Evolutionary conservation across 2,113 vertebrate genomes (phyloP), one percentile per base, ranked within the genome.

Genomic region (Nerophis ophidion): DNA sequence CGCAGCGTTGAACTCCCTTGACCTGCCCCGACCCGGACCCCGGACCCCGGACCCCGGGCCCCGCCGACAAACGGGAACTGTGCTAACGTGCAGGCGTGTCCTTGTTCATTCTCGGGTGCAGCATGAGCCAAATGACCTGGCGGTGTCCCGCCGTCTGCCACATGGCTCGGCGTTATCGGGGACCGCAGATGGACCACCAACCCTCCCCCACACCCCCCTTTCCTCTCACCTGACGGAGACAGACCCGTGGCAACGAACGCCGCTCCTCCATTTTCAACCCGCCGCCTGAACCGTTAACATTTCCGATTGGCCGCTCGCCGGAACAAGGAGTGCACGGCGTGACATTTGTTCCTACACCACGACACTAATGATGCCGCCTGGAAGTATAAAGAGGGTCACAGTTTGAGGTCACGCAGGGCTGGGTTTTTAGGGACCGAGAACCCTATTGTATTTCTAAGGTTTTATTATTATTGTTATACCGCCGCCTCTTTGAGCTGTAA

Each of bases 121-220:
- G 80, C 75, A 68, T 56, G 40, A 52, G 75, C 52, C 50, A 73
- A 80, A 81, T 79, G 72, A 79, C 76, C 79, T 77, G 83, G 84
- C 77, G 75, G 72, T 75, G 66, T 60, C 77, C 76, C 51, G 73
- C 72, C 76, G 74, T 26, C 70, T 80, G 74, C 81, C 80, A 75
- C 81, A 76, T 80, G 83, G 72, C 79, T 67, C 14, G 26, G 71
- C 71, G 75, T 85, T 85, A 86, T 86, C 84, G 72, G 63, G 62
- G 63, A 74, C 63, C 76, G 76, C 84, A 88, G 80, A 84, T 81
- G 80, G 83, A 57, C 61, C 48, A 70, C 61, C 49, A n/a, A n/a
- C n/a, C 72, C 68, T 70, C 70, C 54, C n/a, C 26, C 14, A 72
- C 71, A 68, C 48, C 36, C 47, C 58, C 74, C 68, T 35, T 15